Percentiles rank a stretch among this genome's conserved stretches.
These are phyloP conservation scores for Drosophila nr. medialis DNA, from an alignment of 2,888 invertebrate species.

Conservation along the genomic window DNA sequence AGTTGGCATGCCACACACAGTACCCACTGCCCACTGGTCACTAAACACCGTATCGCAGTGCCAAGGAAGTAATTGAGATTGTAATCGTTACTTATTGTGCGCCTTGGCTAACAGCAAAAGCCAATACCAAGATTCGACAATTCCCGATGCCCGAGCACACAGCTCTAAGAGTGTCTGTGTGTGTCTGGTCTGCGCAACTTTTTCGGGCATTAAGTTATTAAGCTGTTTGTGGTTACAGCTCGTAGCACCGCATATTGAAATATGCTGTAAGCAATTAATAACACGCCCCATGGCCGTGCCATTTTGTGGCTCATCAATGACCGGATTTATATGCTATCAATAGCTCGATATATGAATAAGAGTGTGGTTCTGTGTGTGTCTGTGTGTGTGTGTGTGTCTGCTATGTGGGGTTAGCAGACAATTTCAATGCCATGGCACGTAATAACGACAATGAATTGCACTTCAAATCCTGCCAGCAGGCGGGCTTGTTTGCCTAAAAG, in stretches of 20 bases:
- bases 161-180: not conserved
- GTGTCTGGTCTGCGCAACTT: constrained; percentile 60
- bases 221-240: constrained; percentile 46
- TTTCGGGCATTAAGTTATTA: constrained; percentile 75
- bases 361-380: not conserved
- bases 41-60: constrained; percentile 30
- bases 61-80: constrained; percentile 77
- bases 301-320: constrained; percentile 61
- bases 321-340: constrained; percentile 38
- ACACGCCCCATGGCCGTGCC: constrained; percentile 51
- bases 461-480: constrained; percentile 57
- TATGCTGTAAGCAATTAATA: constrained; percentile 75
- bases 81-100: constrained; percentile 77
- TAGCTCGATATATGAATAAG: constrained; percentile 11
- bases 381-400: not conserved
- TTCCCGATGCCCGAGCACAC: constrained; percentile 5
- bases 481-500: constrained; percentile 47
- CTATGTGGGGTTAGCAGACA: constrained; percentile 25
- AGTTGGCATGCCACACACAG: constrained; percentile 58
- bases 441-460: constrained; percentile 78
- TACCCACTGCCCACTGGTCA: constrained; percentile 18
- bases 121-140: constrained; percentile 24
- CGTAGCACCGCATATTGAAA: constrained; percentile 63
- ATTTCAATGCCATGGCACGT: constrained; percentile 78
- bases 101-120: constrained; percentile 52